Evolutionary conservation across 2,113 vertebrate genomes (phyloP), one percentile per base, ranked within the genome.

Genomic region (Strigops habroptila): DNA sequence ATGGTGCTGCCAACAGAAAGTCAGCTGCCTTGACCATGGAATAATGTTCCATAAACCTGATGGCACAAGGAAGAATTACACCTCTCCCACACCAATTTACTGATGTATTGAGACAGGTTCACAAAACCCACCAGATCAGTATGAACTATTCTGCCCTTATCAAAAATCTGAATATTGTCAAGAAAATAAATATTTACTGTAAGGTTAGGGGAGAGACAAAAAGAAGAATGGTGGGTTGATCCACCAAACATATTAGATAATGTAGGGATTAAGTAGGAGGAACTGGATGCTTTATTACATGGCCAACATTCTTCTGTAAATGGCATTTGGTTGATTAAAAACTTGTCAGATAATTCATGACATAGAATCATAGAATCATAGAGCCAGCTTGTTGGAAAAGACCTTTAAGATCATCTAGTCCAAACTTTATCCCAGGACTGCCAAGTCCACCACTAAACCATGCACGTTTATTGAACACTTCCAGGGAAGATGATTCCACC

Each of bases 11-110:
- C 81, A 86, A 55, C 77, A 95, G 92, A 93, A 71, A 1, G 14
- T 86, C 92, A 92, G 43, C 94, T 96, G 94, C 77, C 80, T 95
- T 92, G 89, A 82, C 94, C 83, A 24, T 87, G 91, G 55, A 94
- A 75, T 86, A 86, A 39, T 33, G 48, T 87, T 84, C 65, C 31
- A 5, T 78, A 83, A 84, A 93, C 25, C 59, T 35, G 25, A 12
- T 14, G 51, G 53, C n/a, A 71, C 60, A 82, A 78, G 68, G 31
- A 82, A 46, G 48, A 83, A 7, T 59, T 43, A 18, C 48, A 91
- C 39, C 48, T 68, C 55, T 82, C 9, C 91, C 35, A 55, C 59
- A 68, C 10, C 24, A 60, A 6, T 63, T 81, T 71, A 27, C 55
- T 93, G 86, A 91, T 95, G 93, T 89, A 78, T 57, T 91, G 77